phyloP scores from a whole-genome alignment of 2,113 vertebrate genomes.

The Tilapia sparmanii region DNA sequence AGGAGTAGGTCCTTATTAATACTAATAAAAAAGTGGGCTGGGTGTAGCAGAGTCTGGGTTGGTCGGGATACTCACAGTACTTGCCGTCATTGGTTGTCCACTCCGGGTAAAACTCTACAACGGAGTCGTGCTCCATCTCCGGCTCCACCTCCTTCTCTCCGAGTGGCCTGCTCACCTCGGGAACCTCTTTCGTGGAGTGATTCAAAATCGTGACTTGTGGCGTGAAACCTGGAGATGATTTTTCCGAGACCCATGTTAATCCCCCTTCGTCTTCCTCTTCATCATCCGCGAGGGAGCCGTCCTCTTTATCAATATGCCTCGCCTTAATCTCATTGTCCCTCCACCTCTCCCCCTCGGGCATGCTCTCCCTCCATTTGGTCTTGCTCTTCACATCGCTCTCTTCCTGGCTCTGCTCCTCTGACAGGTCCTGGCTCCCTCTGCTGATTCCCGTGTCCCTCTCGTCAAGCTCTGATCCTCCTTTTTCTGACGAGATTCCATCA shows the following conservation, averaged over 20 bases:
- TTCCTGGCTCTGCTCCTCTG: not conserved
- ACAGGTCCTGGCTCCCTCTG: slow-evolving; percentile 25
- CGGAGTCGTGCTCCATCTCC: not conserved
- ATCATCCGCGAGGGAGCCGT: slow-evolving; percentile 28
- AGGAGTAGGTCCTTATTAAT: not conserved
- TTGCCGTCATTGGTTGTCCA: slow-evolving; percentile 10
- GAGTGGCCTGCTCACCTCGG: not conserved
- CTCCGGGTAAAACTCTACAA: not conserved
- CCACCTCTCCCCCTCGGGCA: slow-evolving; percentile 64
- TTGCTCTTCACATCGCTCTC: not conserved
- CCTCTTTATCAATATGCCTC: not conserved
- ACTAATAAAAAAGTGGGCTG: not conserved
- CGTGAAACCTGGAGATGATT: slow-evolving; percentile 52
- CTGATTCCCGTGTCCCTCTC: slow-evolving; percentile 16
- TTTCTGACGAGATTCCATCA: not conserved
- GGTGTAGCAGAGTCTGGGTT: not conserved
- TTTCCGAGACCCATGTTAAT: slow-evolving; percentile 26
- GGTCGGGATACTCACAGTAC: slow-evolving; percentile 37
- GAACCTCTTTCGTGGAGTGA: not conserved
- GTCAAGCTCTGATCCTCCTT: not conserved
- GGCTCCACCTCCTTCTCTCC: not conserved
- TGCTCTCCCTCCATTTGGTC: slow-evolving; percentile 62
- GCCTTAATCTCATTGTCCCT: slow-evolving; percentile 14
- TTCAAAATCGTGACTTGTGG: slow-evolving; percentile 59
- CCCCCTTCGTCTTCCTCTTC: not conserved